Evolutionary conservation across 2,888 invertebrate genomes (phyloP), one percentile per base, ranked within the genome.

Genomic region (Drosophila dives): DNA sequence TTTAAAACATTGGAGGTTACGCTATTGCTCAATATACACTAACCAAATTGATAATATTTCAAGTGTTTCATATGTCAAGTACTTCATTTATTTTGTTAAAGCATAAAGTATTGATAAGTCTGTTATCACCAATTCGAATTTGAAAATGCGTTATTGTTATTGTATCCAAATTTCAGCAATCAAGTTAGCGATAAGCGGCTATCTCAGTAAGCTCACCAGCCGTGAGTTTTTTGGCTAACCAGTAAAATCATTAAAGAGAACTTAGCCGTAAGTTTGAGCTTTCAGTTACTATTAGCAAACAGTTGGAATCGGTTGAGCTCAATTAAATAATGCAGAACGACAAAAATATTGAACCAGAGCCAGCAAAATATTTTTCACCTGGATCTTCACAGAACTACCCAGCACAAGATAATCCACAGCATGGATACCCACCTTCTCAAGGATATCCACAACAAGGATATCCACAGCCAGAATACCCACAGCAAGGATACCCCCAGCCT

Each of bases 271-370:
- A 12, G 20, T 26, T 4, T 11, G n/a, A 59, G 49, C 63, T 29
- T 48, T 77, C 53, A 77, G 77, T 77, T 56, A 29, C n/a, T n/a
- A 45, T 3, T 23, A n/a, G 17, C 17, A 10, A 45, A 32, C 36
- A 42, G 11, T 11, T 59, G n/a, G 11, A 58, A 49, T 10, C 26
- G 48, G 72, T 36, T 48, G 64, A 29, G n/a, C 29, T 3, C 4
- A 12, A 50, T 23, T n/a, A 12, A 36, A 54, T 34, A 51, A 85
- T 85, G 86, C 63, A 86, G 51, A 90, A 81, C 87, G 87, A 84
- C 3, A 90, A 70, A 45, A 63, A 58, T 65, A 12, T 55, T 23
- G 51, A 69, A 29, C 66, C 84, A 29, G 54, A 59, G 20, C 33
- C 66, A n/a, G 60, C 73, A 29, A 0, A 49, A 12, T 58, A 65